Evolutionary conservation across 2,888 invertebrate species (phyloP).

Genomic region (Tetheella fluctuosa): DNA sequence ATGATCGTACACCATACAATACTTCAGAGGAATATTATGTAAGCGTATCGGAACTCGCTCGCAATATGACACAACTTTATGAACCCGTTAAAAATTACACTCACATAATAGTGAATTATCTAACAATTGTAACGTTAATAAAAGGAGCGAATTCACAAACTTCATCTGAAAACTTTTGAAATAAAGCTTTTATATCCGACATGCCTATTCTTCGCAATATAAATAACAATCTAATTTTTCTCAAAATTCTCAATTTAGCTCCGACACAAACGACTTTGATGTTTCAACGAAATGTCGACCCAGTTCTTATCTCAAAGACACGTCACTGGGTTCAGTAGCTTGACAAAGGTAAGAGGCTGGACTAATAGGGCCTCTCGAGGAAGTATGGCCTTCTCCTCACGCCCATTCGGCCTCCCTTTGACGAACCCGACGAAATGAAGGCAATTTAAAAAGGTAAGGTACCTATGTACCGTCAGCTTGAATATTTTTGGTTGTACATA

Average conservation of each 20-base stretch:
- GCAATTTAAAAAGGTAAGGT: constrained; percentile 70
- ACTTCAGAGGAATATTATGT: too few relatives aligned
- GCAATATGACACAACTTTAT: too few relatives aligned
- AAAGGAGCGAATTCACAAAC: neutral
- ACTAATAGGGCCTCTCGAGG: constrained; percentile 76
- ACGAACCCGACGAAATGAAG: constrained; percentile 66
- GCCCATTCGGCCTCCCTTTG: constrained; percentile 65
- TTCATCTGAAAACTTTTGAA: neutral
- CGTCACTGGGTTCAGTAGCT: constrained; percentile 54
- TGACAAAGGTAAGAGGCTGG: constrained; percentile 74
- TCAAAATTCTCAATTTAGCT: constrained; percentile 22
- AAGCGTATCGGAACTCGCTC: too few relatives aligned
- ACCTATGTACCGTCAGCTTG: constrained; percentile 8
- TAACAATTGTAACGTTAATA: too few relatives aligned
- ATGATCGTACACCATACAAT: too few relatives aligned
- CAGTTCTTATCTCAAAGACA: constrained; percentile 81
- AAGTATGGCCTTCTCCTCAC: constrained; percentile 54
- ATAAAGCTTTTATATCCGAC: neutral
- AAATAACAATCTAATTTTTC: constrained; percentile 12
- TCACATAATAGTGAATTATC: neutral
- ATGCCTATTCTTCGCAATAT: neutral
- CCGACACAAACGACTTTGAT: constrained; percentile 58
- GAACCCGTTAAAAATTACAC: neutral
- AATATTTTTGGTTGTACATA: neutral
- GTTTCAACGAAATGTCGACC: constrained; percentile 66